Conservation (phyloP, 1,140 invertebrate genomes). For the Vanessa tameamea region DNA sequence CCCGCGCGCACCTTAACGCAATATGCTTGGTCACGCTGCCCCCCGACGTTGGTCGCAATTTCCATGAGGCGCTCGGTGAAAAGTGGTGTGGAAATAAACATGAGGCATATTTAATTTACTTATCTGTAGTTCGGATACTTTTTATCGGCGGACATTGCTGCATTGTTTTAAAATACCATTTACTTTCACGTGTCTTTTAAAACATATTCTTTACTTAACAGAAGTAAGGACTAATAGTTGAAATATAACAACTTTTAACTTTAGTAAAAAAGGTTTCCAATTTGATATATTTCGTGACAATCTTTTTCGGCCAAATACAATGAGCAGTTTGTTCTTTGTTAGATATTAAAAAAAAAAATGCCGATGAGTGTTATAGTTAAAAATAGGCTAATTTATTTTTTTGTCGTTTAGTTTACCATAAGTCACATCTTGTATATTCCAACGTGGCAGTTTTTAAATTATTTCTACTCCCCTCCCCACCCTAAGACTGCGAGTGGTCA, state of each 20-base stretch:
- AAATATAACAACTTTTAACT: no score
- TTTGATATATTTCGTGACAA: no score
- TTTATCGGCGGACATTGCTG: conserved; percentile 9
- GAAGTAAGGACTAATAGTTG: no score
- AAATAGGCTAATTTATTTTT: neutral
- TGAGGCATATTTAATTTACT: conserved; percentile 29
- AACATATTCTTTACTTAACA: no score
- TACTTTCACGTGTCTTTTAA: no score
- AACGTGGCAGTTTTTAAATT: neutral
- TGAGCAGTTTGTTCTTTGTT: no score
- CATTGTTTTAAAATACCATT: neutral
- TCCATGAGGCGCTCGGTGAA: conserved; percentile 65
- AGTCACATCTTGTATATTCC: neutral
- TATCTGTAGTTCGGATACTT: conserved; percentile 16
- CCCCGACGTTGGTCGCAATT: conserved; percentile 72
- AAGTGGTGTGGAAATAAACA: conserved; percentile 50
- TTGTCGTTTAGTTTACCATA: neutral
- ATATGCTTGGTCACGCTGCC: conserved; percentile 78
- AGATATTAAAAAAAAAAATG: no score
- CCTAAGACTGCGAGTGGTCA: conserved; percentile 53
- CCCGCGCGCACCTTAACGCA: conserved; percentile 74
- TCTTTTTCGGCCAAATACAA: no score
- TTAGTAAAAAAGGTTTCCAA: no score
- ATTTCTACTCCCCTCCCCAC: conserved; percentile 14
- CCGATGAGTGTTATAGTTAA: no score